These are phyloP conservation scores for Enteromius thamalakanensis DNA, from an alignment of 2,797 vertebrate species.

Conservation along the genomic window DNA sequence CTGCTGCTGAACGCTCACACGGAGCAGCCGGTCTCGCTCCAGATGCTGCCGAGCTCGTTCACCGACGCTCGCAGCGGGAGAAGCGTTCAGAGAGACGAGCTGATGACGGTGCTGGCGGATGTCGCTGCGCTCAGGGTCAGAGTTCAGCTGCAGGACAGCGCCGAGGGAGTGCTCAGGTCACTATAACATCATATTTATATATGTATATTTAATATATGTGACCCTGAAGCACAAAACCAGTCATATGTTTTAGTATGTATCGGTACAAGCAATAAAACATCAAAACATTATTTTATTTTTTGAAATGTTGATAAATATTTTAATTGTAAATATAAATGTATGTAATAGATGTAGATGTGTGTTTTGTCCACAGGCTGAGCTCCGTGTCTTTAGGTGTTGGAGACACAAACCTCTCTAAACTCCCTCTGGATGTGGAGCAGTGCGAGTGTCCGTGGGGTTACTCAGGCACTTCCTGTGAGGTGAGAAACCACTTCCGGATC, in stretches of 20 bases:
- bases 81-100: slow-evolving; percentile 79
- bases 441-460: slow-evolving; percentile 95
- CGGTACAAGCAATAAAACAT: too few relatives aligned
- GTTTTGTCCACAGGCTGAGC: slow-evolving; percentile 75
- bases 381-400: slow-evolving; percentile 84
- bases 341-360: neutral
- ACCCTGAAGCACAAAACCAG: too few relatives aligned
- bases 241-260: neutral
- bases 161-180: slow-evolving; percentile 80
- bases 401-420: slow-evolving; percentile 70
- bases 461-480: slow-evolving; percentile 92
- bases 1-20: slow-evolving; percentile 76
- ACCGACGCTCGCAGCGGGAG: slow-evolving; percentile 74
- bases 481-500: slow-evolving; percentile 63
- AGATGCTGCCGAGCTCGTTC: slow-evolving; percentile 77
- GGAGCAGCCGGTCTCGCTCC: slow-evolving; percentile 75
- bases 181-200: too few relatives aligned
- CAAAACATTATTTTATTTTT: neutral
- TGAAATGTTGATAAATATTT: too few relatives aligned
- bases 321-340: too few relatives aligned
- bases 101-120: slow-evolving; percentile 85
- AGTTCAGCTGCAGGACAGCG: slow-evolving; percentile 80
- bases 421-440: slow-evolving; percentile 81
- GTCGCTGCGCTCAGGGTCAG: slow-evolving; percentile 82
- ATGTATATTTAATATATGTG: too few relatives aligned